phyloP scores from a whole-genome alignment of 2,113 vertebrate genomes.

The Galbula dea region DNA sequence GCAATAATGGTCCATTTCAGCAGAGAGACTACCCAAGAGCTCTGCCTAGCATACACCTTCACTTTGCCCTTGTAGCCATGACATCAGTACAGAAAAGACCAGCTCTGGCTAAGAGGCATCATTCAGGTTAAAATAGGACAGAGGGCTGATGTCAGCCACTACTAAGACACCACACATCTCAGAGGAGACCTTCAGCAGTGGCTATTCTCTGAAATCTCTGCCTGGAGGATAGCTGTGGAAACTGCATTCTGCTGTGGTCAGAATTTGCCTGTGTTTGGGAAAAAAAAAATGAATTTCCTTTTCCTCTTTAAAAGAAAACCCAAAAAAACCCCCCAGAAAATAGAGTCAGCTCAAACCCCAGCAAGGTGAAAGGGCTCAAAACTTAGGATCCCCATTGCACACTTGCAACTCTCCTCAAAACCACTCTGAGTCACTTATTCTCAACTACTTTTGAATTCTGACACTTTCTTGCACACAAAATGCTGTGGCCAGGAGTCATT shows the following conservation, averaged over 20 bases:
- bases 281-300: not conserved
- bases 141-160: fast-evolving
- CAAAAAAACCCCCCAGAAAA: too few relatives aligned
- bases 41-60: not conserved
- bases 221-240: not conserved
- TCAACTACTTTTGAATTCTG: not conserved
- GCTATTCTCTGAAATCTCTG: not conserved
- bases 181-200: not conserved
- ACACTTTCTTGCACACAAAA: not conserved
- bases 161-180: fast-evolving
- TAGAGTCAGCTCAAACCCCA: not conserved
- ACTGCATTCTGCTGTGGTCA: not conserved
- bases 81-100: not conserved
- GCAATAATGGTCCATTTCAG: not conserved
- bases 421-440: not conserved
- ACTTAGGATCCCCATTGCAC: not conserved
- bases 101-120: not conserved
- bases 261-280: not conserved
- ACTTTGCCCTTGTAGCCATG: not conserved
- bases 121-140: not conserved
- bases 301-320: not conserved
- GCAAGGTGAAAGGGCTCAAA: fast-evolving
- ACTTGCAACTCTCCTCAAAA: not conserved
- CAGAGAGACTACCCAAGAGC: not conserved
- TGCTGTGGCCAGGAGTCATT: not conserved